These are phyloP conservation scores for Hoplostethus atlanticus DNA, from an alignment of 2,797 vertebrate genomes.

Conservation along the genomic window DNA sequence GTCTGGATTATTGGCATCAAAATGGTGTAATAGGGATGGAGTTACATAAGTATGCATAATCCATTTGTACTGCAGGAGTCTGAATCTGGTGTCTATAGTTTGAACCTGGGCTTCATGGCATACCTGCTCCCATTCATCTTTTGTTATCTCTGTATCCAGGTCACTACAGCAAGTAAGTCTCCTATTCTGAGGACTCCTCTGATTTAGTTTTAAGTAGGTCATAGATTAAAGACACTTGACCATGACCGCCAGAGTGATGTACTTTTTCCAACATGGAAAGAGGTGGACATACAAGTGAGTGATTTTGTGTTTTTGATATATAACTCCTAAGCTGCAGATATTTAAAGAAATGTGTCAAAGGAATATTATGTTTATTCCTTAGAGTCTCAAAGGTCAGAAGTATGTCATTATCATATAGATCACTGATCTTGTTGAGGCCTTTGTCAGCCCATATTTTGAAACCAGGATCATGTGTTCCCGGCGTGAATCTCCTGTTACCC, in stretches of 20 bases:
- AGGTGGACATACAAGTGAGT: background rate
- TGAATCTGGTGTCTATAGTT: background rate
- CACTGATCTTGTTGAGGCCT: background rate
- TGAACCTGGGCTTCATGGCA: background rate
- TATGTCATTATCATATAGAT: background rate
- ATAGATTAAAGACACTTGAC: background rate
- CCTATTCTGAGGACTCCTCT: background rate
- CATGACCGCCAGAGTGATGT: background rate
- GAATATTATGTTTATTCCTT: background rate
- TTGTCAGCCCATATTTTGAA: background rate
- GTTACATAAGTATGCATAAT: background rate
- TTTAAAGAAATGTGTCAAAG: background rate
- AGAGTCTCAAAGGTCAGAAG: background rate
- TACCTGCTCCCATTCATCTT: background rate
- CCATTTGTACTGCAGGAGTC: background rate
- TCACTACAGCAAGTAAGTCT: background rate
- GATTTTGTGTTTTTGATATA: background rate
- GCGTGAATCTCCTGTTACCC: background rate
- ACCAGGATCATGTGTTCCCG: background rate
- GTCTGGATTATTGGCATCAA: conserved; percentile 1
- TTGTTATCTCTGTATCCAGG: background rate
- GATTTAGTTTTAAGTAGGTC: background rate
- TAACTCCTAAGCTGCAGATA: background rate
- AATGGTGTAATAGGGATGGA: background rate
- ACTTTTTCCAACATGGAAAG: background rate